A percentile compares a stretch with the other conserved stretches of the same genome.
phyloP scores from a whole-genome alignment of 2,888 invertebrate genomes.

The Choristoneura rosaceana region DNA sequence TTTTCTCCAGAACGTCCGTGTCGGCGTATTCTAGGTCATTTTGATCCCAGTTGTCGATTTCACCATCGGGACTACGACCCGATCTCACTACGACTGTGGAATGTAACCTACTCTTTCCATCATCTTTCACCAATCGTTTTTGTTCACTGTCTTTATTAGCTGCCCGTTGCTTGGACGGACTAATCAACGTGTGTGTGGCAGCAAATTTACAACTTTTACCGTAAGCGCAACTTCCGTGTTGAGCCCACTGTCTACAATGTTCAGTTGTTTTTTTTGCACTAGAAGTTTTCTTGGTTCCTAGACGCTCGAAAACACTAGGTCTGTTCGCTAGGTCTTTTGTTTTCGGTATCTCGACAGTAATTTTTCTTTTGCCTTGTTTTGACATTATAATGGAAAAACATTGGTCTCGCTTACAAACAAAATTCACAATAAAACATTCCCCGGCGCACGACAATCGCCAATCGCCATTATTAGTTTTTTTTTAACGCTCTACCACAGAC shows the following conservation, averaged over 20 bases:
- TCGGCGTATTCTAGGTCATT: conserved; percentile 92
- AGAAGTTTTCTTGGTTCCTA: conserved; percentile 90
- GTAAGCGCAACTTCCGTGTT: conserved; percentile 91
- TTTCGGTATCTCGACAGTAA: conserved; percentile 90
- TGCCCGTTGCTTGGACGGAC: conserved; percentile 90
- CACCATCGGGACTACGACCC: conserved; percentile 86
- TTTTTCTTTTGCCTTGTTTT: conserved; percentile 91
- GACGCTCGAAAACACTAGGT: conserved; percentile 93
- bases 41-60: conserved; percentile 92
- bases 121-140: conserved; percentile 84
- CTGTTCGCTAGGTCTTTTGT: conserved; percentile 87
- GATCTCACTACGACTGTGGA: conserved; percentile 87
- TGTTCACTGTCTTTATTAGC: conserved; percentile 87
- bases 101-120: conserved; percentile 87
- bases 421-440: conserved; percentile 54
- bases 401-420: conserved; percentile 70
- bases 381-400: conserved; percentile 83
- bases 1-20: conserved; percentile 91
- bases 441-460: conserved; percentile 48
- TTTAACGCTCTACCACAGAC: not conserved
- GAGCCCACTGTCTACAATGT: conserved; percentile 91
- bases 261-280: conserved; percentile 86
- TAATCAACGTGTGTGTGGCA: conserved; percentile 89
- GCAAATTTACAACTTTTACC: conserved; percentile 92
- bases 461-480: conserved; percentile 31